These are phyloP conservation scores for Archivesica marissinica DNA, from an alignment of 1,140 invertebrate species.

Conservation along the genomic window DNA sequence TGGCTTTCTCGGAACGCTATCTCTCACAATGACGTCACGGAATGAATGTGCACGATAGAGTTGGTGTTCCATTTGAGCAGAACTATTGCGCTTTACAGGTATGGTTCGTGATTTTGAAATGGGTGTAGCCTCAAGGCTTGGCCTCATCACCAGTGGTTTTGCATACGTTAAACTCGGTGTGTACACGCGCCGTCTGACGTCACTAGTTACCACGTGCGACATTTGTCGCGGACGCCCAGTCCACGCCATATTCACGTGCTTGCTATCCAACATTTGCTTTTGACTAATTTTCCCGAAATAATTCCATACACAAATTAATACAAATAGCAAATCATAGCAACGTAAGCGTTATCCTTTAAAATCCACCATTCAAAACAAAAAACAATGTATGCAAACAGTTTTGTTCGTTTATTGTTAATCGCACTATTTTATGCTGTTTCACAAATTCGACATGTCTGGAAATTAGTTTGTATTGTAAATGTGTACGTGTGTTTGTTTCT, in stretches of 20 bases:
- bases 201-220: background rate
- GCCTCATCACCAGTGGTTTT: background rate
- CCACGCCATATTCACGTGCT: background rate
- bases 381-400: too few species aligned
- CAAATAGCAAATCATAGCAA: too few species aligned
- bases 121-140: background rate
- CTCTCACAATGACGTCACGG: slow-evolving; percentile 20
- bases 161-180: background rate
- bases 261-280: slow-evolving; percentile 16
- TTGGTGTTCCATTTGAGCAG: too few species aligned
- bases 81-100: background rate
- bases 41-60: background rate
- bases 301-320: too few species aligned
- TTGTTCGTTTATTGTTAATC: too few species aligned
- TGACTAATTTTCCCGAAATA: too few species aligned
- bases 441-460: too few species aligned
- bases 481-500: too few species aligned
- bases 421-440: too few species aligned
- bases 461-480: too few species aligned
- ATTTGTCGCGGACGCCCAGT: background rate
- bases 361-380: too few species aligned
- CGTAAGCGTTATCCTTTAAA: too few species aligned
- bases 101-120: background rate
- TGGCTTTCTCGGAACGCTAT: background rate
- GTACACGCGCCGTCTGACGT: background rate